Base-by-base conservation (phyloP, 2,888 invertebrate genomes). In the Cheilosia variabilis region DNA sequence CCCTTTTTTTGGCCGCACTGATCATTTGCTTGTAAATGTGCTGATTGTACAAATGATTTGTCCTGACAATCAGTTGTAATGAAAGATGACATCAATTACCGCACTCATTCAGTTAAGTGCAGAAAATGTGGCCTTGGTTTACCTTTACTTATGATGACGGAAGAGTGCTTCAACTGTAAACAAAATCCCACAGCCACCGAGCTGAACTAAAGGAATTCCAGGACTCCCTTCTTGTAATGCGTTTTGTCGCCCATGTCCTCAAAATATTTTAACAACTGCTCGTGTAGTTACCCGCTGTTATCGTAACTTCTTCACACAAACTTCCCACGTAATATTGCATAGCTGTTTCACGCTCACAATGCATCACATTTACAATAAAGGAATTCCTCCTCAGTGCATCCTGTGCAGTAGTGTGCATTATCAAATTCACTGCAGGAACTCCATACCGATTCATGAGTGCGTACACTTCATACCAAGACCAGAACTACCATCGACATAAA, bases 281-380 rank as follows among this genome's bases (percentile, higher is more conserved):
- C 37, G 13, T 34, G 45, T 34, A 55, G 34, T 24, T 1, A 2
- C 24, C 37, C 13, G 37, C 37, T 13, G 13, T 13, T 37, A 37
- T 37, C 37, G 37, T 37, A 37, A 37, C 37, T 37, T 1, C 13
- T 13, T 13, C 19, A 24, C 7, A 19, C 45, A 6, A 17, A 15
- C 15, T 45, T n/a, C 45, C n/a, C n/a, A 27, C 53, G 2, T n/a
- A 27, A n/a, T 58, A 47, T 24, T 57, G 37, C 27, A 60, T 52
- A 60, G 60, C 22, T 60, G 66, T 45, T 58, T 43, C 53, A 58
- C 52, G 50, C 68, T 76, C 58, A 34, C 66, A 58, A 57, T 66
- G 58, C 58, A 75, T 75, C 75, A 66, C 65, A 41, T 66, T 66
- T 41, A 58, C 65, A 50, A 76, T 47, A 68, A 60, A 68, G 43